These are phyloP conservation scores for Stegostoma tigrinum DNA, from an alignment of 2,113 vertebrate genomes.

Conservation along the genomic window DNA sequence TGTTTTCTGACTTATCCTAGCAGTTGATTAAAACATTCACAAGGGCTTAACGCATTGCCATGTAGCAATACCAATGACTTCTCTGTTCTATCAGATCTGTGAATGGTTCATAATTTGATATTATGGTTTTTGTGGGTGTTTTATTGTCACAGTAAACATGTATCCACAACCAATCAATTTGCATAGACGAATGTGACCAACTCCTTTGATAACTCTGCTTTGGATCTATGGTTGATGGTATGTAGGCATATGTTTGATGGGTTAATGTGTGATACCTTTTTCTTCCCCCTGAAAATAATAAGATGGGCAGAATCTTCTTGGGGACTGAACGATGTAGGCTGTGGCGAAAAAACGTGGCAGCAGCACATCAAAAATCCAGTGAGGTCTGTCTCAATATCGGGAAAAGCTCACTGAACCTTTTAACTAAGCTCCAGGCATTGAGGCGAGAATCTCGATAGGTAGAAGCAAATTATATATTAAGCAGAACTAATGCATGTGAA, in stretches of 20 bases:
- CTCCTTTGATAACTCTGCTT: background rate
- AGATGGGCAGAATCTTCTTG: too few species aligned
- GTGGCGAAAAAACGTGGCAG: too few species aligned
- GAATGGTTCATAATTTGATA: background rate
- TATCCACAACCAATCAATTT: background rate
- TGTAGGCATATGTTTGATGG: background rate
- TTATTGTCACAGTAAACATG: background rate
- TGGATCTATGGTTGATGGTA: background rate
- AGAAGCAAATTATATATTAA: too few species aligned
- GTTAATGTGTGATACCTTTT: background rate
- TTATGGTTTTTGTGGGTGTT: background rate
- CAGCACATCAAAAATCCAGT: too few species aligned
- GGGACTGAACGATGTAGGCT: too few species aligned
- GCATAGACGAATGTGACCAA: background rate
- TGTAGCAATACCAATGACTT: background rate
- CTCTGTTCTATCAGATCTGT: background rate
- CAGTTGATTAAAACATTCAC: background rate
- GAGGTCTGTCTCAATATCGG: too few species aligned
- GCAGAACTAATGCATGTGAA: too few species aligned
- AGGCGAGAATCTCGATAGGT: too few species aligned
- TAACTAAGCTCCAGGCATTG: too few species aligned
- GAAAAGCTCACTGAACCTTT: too few species aligned
- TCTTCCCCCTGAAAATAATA: background rate
- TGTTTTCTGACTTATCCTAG: background rate
- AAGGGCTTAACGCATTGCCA: background rate